Percentiles rank a stretch among this genome's conserved stretches.
Evolutionary conservation across 2,888 invertebrate species (phyloP).

Genomic region (Abrostola triplasia): DNA sequence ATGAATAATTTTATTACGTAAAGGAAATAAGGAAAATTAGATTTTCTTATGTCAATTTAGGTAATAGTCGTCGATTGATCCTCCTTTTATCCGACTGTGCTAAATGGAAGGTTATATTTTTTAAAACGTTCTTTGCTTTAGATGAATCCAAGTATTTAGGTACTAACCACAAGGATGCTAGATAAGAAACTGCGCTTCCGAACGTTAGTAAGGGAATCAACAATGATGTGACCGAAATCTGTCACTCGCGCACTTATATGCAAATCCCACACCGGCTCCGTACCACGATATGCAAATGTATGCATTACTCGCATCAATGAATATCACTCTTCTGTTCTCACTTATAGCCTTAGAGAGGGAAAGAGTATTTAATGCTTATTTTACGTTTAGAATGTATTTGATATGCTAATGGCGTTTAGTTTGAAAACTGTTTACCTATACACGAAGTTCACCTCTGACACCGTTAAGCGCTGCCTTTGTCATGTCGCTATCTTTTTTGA

Average conservation of each 20-base stretch:
- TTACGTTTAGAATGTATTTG: slow-evolving; percentile 49
- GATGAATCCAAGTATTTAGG: neutral
- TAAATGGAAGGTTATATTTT: no score
- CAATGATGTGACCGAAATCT: slow-evolving; percentile 61
- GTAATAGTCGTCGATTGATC: no score
- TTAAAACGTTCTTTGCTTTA: neutral
- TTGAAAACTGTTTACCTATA: slow-evolving; percentile 53
- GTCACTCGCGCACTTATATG: slow-evolving; percentile 64
- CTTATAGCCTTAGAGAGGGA: slow-evolving; percentile 30
- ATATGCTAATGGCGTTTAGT: slow-evolving; percentile 54
- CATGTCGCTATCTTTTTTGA: slow-evolving; percentile 56
- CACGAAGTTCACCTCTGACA: slow-evolving; percentile 66
- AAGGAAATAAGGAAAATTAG: no score
- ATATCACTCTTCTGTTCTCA: slow-evolving; percentile 45
- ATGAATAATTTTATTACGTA: no score
- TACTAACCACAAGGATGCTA: neutral
- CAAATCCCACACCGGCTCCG: slow-evolving; percentile 55
- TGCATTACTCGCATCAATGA: slow-evolving; percentile 55
- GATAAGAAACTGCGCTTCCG: slow-evolving; percentile 13
- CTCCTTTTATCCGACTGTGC: no score
- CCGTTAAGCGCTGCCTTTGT: slow-evolving; percentile 58
- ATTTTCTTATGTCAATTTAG: no score
- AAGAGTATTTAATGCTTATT: slow-evolving; percentile 38
- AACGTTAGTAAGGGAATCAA: slow-evolving; percentile 52
- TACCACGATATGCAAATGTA: slow-evolving; percentile 57